phyloP scores from a whole-genome alignment of 2,888 invertebrate species.

The Cryptops parisi region DNA sequence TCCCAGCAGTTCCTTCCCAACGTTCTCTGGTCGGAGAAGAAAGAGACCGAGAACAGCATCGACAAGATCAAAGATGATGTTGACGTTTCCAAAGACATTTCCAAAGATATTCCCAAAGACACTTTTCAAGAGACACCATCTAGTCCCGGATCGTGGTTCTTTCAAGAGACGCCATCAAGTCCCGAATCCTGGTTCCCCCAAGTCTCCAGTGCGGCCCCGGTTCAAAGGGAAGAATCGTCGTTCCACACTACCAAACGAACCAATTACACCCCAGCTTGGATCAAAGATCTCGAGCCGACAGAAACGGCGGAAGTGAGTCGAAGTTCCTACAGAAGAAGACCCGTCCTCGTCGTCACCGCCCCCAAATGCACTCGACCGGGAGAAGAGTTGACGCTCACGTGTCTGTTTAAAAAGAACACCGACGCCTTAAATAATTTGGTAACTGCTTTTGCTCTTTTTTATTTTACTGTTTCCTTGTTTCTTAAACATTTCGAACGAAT shows the following conservation, averaged over 20 bases:
- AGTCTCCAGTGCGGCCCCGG: not conserved
- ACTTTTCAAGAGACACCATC: no score
- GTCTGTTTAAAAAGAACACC: not conserved
- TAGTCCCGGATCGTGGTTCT: not conserved
- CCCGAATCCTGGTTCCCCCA: not conserved
- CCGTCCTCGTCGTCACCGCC: not conserved
- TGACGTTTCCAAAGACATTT: no score
- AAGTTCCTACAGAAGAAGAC: not conserved
- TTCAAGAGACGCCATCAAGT: not conserved
- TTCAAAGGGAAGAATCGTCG: not conserved
- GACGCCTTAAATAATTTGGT: no score
- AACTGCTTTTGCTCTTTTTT: no score
- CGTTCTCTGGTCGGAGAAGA: not conserved
- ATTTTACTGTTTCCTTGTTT: no score
- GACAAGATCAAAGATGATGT: no score
- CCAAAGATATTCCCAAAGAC: no score
- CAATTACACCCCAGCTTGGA: slow-evolving; percentile 3
- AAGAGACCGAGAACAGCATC: not conserved
- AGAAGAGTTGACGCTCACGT: not conserved
- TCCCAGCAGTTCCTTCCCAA: not conserved
- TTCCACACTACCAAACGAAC: not conserved
- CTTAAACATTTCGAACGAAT: no score
- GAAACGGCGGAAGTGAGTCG: not conserved
- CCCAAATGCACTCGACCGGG: not conserved
- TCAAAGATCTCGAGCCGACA: not conserved